Evolutionary conservation across 2,113 vertebrate genomes (phyloP).

Genomic region (Pithys albifrons): DNA sequence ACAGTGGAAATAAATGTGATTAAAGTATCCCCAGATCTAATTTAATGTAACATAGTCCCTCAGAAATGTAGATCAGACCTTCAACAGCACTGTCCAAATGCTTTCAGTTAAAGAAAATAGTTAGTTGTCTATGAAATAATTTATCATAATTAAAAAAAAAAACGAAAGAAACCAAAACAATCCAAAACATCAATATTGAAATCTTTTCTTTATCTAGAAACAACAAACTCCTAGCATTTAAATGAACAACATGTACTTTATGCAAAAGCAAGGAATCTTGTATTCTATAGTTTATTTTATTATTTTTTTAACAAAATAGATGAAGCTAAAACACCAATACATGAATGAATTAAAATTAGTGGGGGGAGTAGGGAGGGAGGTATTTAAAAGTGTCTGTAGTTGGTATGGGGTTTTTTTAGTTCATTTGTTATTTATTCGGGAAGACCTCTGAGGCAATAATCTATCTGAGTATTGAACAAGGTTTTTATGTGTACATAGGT

Average conservation of each 20-base stretch:
- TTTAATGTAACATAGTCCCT: not conserved
- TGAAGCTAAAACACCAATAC: not conserved
- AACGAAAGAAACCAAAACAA: not conserved
- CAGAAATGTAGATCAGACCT: not conserved
- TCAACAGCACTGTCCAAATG: not conserved
- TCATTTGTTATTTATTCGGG: not conserved
- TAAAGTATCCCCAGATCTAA: not conserved
- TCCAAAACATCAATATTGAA: not conserved
- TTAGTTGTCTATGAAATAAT: not conserved
- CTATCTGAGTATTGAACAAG: not conserved
- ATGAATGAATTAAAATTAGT: not conserved
- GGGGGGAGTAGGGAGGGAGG: rapidly evolving
- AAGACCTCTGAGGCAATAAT: not conserved
- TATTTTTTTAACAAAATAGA: not conserved
- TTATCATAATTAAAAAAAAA: not conserved
- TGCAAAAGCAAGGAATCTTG: not conserved
- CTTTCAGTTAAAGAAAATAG: not conserved
- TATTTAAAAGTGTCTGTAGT: not conserved
- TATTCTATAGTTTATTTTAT: not conserved
- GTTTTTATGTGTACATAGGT: not conserved
- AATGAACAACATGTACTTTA: not conserved
- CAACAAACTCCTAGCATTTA: not conserved
- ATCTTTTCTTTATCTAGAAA: not conserved
- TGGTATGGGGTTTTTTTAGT: not conserved
- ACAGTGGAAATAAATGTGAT: not conserved